Evolutionary conservation across 2,113 vertebrate genomes (phyloP), one percentile per base, ranked within the genome.

Genomic region (Thamnophis sirtalis): DNA sequence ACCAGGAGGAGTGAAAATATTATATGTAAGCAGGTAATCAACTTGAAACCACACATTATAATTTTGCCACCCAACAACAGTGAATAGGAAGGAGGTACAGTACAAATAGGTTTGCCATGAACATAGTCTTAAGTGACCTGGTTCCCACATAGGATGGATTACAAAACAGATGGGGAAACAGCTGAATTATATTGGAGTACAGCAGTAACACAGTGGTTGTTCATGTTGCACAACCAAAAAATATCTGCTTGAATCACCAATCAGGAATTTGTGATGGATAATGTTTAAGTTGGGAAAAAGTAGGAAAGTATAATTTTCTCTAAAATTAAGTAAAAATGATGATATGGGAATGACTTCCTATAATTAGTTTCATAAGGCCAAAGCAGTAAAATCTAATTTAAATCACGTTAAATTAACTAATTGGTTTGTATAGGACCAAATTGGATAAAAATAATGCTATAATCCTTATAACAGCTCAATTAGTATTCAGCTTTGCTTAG

Each of bases 51-150:
- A 8, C 33, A 43, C 58, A 87, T 3, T 15, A 26, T 15, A 53
- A 85, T 50, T 93, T 89, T 33, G 2, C 91, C 95, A 60, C 49
- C 54, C 85, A 91, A 91, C 54, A 33, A 92, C 51, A 87, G 21
- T 80, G 5, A 68, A n/a, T 94, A 84, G 49, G 58, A 55, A 91
- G 94, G 10, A n/a, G 48, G 8, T 87, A 85, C 87, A 86, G 8
- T 87, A 85, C 87, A 86, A 88, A 80, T 88, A 84, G 48, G 84
- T n/a, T 92, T 9, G 15, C 51, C 38, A 86, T 90, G 63, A 51
- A 50, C 2, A 21, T 53, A 55, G n/a, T 86, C n/a, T 89, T 54
- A 56, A 49, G 3, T 91, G 90, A 91, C 90, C 87, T 91, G 80
- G 56, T 93, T 91, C 56, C 86, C 87, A 68, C 38, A 92, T 8